Percentiles rank a stretch among this genome's conserved stretches.
phyloP scores from a whole-genome alignment of 2,888 invertebrate species.

The Bombylius discolor region DNA sequence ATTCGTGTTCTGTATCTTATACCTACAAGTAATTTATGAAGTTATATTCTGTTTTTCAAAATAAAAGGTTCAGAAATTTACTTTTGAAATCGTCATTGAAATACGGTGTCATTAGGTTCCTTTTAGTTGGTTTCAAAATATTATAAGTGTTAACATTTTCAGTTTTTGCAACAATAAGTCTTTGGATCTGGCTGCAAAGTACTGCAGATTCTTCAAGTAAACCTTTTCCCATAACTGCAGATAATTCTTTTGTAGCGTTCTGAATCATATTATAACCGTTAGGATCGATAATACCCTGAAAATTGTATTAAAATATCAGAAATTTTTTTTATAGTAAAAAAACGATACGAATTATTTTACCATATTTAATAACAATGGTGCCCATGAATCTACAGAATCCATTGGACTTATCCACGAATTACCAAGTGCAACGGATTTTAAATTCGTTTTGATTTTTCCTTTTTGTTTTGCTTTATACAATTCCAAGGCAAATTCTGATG shows the following conservation, averaged over 20 bases:
- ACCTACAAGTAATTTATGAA: no score
- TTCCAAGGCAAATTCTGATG: slow-evolving; percentile 60
- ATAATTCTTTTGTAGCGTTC: slow-evolving; percentile 42
- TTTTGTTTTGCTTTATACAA: slow-evolving; percentile 46
- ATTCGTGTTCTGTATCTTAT: no score
- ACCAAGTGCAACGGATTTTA: slow-evolving; percentile 69
- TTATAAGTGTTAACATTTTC: slow-evolving; percentile 69
- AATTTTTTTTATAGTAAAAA: neutral
- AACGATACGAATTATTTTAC: no score
- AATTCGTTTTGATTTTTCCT: slow-evolving; percentile 50
- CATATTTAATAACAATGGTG: slow-evolving; percentile 58
- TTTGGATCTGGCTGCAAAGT: slow-evolving; percentile 53
- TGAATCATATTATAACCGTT: slow-evolving; percentile 49
- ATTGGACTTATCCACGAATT: slow-evolving; percentile 86
- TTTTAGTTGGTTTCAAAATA: slow-evolving; percentile 40
- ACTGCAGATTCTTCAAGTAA: slow-evolving; percentile 47
- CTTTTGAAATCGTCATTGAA: no score
- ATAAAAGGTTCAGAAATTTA: no score
- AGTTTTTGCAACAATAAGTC: slow-evolving; percentile 47
- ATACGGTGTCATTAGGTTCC: no score
- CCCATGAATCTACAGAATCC: slow-evolving; percentile 75
- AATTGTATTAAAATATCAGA: neutral
- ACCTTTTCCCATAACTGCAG: slow-evolving; percentile 43
- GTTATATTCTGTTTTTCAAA: no score
- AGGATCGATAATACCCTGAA: slow-evolving; percentile 53